Base-by-base conservation (phyloP, 2,113 vertebrate genomes). In the Percina caprodes region DNA sequence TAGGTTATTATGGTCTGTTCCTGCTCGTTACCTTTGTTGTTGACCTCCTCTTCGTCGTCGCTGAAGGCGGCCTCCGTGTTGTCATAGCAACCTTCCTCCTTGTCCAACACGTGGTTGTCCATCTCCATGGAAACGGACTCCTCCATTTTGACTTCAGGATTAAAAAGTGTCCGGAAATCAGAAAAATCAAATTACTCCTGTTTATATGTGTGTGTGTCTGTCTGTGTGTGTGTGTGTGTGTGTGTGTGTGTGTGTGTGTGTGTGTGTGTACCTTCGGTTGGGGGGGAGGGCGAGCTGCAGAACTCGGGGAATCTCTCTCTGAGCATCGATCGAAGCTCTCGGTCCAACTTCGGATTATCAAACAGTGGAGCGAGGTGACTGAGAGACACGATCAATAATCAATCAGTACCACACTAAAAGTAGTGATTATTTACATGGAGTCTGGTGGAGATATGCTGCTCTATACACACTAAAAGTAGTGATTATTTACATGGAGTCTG, bases 271-370 rank as follows among this genome's bases (percentile, higher is more conserved):
- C 97, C 97, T 96, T 99, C 98, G 4, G 97, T 96, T 1, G 97
- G 97, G 0, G 98, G 97, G 0, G 97, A 99, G 3, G 98, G 98
- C 0, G 97, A 97, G 70, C 96, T 97, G 92, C 97, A 99, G 94
- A 99, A 99, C 85, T 99, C 98, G 0, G 98, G 98, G 90, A 99
- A 99, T 26, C 98, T 97, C 87, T 99, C 98, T 89, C 98, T 91
- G 62, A 99, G 92, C 97, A 99, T 99, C 1, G 98, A 96, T 0
- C 98, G 95, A 21, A 99, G 95, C 88, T 99, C 98, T 42, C 98
- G 95, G 92, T 99, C 98, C 95, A 99, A 87, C 39, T 99, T 99
- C 46, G 98, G 98, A 79, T 99, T 99, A 92, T 99, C 98, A 0
- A 99, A 99, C 16, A 99, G 93, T 0, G 98, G 98, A 61, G 98